These are phyloP conservation scores for Gallinago paraguaiae DNA, from an alignment of 2,113 vertebrate genomes.

Conservation along the genomic window DNA sequence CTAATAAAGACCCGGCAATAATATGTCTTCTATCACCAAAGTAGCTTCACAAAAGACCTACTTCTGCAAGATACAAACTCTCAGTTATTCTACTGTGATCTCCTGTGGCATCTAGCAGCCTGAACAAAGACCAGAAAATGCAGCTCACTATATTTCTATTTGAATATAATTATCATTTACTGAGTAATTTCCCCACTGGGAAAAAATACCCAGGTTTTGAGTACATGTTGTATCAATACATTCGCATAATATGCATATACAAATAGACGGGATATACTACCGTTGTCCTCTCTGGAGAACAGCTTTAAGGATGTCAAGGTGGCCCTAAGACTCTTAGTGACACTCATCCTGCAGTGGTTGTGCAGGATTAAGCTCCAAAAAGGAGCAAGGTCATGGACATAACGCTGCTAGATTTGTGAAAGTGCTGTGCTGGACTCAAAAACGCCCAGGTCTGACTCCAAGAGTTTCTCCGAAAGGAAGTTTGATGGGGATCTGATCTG, in stretches of 20 bases:
- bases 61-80: not conserved
- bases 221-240: not conserved
- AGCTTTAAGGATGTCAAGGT: not conserved
- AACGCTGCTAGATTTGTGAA: not conserved
- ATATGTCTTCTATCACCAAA: not conserved
- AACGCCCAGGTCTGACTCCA: not conserved
- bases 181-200: not conserved
- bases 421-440: not conserved
- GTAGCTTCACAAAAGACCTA: not conserved
- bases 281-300: not conserved
- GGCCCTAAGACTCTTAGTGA: not conserved
- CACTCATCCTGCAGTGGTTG: not conserved
- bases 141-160: not conserved
- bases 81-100: not conserved
- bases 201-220: not conserved
- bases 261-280: not conserved
- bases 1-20: not conserved
- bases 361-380: not conserved
- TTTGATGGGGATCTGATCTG: conserved; percentile 5
- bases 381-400: not conserved
- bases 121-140: not conserved
- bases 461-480: not conserved
- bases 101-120: not conserved
- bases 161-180: not conserved
- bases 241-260: not conserved